phyloP scores from a whole-genome alignment of 35 echinoderm and acorn worm species.

The Eucidaris tribuloides region DNA sequence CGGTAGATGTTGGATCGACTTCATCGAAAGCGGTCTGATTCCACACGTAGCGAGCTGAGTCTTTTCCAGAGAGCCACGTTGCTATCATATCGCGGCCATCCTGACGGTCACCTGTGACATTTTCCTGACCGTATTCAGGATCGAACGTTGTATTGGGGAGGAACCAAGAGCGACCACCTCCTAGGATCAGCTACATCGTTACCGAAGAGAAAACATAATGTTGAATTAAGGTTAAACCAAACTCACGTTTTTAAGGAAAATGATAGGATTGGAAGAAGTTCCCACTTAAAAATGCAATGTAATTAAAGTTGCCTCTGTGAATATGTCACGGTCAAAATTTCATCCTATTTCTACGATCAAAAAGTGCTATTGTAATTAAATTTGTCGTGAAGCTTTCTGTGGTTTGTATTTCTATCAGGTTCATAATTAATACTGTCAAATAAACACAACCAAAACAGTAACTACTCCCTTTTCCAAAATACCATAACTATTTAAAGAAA shows the following conservation, averaged over 20 bases:
- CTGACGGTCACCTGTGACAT: slow-evolving; percentile 17
- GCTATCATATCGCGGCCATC: slow-evolving; percentile 72
- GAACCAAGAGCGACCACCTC: slow-evolving; percentile 58
- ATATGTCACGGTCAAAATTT: not conserved
- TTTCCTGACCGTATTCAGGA: slow-evolving; percentile 40
- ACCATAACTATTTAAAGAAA: no score
- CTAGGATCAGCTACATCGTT: slow-evolving; percentile 51
- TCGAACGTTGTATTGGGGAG: slow-evolving; percentile 12
- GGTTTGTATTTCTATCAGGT: no score
- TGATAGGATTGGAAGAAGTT: not conserved
- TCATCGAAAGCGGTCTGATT: slow-evolving; percentile 52
- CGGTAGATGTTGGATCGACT: slow-evolving; percentile 40
- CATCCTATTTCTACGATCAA: not conserved
- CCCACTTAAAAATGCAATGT: not conserved
- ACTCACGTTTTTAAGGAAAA: not conserved
- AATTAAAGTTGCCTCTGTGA: not conserved
- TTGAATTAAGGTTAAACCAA: not conserved
- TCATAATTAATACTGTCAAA: no score
- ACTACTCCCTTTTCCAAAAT: no score
- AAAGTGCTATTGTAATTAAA: no score
- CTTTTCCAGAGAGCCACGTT: slow-evolving; percentile 58
- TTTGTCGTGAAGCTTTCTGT: no score
- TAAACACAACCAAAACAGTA: no score
- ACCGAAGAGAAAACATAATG: not conserved
- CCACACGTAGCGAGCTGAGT: slow-evolving; percentile 55